These are phyloP conservation scores for Aurelia sp. DNA, from an alignment of 30 jellyfish, hydroid and myxozoan species.

Conservation along the genomic window DNA sequence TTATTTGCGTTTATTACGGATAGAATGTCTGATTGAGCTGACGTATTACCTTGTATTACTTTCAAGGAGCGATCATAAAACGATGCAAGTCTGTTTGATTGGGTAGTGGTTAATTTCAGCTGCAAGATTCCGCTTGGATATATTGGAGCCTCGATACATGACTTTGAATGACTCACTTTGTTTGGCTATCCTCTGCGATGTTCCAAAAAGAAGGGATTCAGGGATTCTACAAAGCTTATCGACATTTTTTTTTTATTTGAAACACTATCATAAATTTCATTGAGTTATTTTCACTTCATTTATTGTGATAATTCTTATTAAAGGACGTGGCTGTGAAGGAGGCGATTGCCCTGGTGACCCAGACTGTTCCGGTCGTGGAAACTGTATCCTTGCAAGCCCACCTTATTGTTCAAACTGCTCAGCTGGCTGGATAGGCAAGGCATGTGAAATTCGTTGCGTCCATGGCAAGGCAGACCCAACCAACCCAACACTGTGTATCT, in stretches of 20 bases:
- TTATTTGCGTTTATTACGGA: too few relatives aligned
- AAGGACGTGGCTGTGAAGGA: constrained; percentile 78
- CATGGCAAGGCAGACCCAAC: constrained; percentile 56
- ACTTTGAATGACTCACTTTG: too few relatives aligned
- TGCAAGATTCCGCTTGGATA: too few relatives aligned
- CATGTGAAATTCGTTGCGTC: constrained; percentile 59
- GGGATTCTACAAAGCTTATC: too few relatives aligned
- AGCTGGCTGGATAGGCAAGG: constrained; percentile 76
- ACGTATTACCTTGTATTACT: too few relatives aligned
- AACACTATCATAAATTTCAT: background rate
- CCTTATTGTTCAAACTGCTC: constrained; percentile 61
- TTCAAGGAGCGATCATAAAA: too few relatives aligned
- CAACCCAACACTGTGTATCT: constrained; percentile 60
- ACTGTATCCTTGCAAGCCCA: constrained; percentile 62
- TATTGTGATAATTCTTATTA: background rate
- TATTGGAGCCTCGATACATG: too few relatives aligned
- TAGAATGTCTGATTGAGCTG: too few relatives aligned
- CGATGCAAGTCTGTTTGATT: too few relatives aligned
- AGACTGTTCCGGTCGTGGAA: constrained; percentile 78
- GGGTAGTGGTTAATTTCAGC: too few relatives aligned
- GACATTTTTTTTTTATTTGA: background rate
- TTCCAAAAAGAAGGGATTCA: too few relatives aligned
- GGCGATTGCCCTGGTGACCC: constrained; percentile 79
- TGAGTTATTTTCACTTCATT: background rate
- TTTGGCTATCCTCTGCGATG: too few relatives aligned